phyloP scores from a whole-genome alignment of 2,888 invertebrate genomes.

The Hyles lineata region DNA sequence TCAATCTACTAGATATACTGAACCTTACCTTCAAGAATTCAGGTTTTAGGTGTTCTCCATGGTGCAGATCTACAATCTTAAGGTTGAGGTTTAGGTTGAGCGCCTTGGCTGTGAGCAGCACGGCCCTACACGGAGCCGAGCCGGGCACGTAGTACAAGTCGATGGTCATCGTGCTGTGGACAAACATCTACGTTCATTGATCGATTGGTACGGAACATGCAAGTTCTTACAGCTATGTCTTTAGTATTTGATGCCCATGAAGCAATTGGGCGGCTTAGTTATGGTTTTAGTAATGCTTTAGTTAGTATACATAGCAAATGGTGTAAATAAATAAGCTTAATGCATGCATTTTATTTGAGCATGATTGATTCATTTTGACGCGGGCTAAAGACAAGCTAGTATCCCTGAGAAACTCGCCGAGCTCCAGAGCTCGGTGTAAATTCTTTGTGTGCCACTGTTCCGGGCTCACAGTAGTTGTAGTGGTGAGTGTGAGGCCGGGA shows the following conservation, averaged over 20 bases:
- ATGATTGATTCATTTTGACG: no score
- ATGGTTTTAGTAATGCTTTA: background rate
- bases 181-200: constrained; percentile 13
- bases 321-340: no score
- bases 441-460: no score
- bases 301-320: no score
- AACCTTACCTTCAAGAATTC: constrained; percentile 87
- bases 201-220: background rate
- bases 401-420: no score
- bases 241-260: no score
- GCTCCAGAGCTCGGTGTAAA: no score
- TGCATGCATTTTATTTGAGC: no score
- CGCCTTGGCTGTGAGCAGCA: constrained; percentile 86
- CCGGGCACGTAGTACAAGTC: constrained; percentile 87
- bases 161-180: constrained; percentile 70
- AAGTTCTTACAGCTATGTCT: background rate
- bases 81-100: constrained; percentile 88
- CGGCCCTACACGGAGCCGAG: constrained; percentile 87
- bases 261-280: background rate
- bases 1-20: background rate
- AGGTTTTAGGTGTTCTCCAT: constrained; percentile 87
- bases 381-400: no score
- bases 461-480: no score
- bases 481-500: no score
- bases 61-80: constrained; percentile 85